These are phyloP conservation scores for Premnoplex brunnescens DNA, from an alignment of 2,797 vertebrate genomes.

Conservation along the genomic window DNA sequence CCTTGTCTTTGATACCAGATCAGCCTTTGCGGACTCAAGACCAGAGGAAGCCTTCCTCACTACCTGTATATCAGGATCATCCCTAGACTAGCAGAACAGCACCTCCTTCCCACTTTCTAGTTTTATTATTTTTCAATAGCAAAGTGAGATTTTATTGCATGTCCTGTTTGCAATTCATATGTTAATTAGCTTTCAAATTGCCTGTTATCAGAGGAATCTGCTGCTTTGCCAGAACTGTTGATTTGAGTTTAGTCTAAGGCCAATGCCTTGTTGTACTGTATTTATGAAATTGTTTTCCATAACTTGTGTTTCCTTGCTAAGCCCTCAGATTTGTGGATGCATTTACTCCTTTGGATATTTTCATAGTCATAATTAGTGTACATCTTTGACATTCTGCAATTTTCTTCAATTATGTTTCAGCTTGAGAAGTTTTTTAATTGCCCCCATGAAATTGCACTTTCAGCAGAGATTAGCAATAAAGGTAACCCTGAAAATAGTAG, in stretches of 20 bases:
- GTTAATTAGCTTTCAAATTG: neutral
- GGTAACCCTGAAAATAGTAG: conserved; percentile 46
- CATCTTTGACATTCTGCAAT: conserved; percentile 35
- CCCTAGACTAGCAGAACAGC: neutral
- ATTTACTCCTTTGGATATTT: conserved; percentile 56
- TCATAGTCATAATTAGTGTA: conserved; percentile 52
- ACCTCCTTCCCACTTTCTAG: neutral
- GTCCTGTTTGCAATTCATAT: neutral
- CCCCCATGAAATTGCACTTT: conserved; percentile 10
- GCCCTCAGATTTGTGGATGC: neutral
- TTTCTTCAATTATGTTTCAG: conserved; percentile 55
- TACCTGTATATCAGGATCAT: neutral
- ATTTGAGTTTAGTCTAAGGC: neutral
- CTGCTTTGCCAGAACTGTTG: neutral
- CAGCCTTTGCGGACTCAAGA: neutral
- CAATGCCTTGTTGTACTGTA: neutral
- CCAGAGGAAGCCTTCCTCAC: neutral
- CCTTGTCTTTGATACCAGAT: neutral
- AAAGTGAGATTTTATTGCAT: neutral
- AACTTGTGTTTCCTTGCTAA: neutral
- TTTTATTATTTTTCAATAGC: neutral
- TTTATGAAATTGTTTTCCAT: neutral
- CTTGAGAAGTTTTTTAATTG: conserved; percentile 61
- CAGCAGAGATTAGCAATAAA: conserved; percentile 40
- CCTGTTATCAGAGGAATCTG: neutral